These are phyloP conservation scores for Diadema setosum DNA, from an alignment of 35 echinoderm and acorn worm species.

Conservation along the genomic window DNA sequence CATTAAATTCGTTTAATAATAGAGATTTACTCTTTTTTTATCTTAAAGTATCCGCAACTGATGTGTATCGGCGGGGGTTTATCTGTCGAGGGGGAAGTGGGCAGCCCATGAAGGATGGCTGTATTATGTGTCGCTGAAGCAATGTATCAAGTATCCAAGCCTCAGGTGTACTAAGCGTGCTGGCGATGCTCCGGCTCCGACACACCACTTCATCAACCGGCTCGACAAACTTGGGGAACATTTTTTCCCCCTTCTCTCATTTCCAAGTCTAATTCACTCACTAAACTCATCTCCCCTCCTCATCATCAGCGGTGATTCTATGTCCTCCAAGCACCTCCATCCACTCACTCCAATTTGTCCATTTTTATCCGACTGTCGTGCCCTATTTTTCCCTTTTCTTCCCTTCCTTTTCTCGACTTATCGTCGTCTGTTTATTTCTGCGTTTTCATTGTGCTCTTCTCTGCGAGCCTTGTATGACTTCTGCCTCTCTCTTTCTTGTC, in stretches of 20 bases:
- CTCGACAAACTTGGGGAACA: neutral
- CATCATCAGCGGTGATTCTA: neutral
- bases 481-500: neutral
- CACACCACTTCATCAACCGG: conserved; percentile 1
- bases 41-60: neutral
- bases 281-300: neutral
- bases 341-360: neutral
- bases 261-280: conserved; percentile 26
- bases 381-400: neutral
- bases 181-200: neutral
- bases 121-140: neutral
- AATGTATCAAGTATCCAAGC: conserved; percentile 8
- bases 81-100: neutral
- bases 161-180: conserved; percentile 3
- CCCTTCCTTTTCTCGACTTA: neutral
- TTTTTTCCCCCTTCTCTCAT: neutral
- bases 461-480: neutral
- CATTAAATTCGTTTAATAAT: conserved; percentile 21
- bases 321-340: neutral
- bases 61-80: conserved; percentile 7
- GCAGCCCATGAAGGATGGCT: neutral
- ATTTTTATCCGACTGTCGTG: neutral
- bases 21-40: neutral
- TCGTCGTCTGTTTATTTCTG: neutral
- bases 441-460: neutral